phyloP scores from a whole-genome alignment of 2,888 invertebrate genomes.

The Perdita meconis region DNA sequence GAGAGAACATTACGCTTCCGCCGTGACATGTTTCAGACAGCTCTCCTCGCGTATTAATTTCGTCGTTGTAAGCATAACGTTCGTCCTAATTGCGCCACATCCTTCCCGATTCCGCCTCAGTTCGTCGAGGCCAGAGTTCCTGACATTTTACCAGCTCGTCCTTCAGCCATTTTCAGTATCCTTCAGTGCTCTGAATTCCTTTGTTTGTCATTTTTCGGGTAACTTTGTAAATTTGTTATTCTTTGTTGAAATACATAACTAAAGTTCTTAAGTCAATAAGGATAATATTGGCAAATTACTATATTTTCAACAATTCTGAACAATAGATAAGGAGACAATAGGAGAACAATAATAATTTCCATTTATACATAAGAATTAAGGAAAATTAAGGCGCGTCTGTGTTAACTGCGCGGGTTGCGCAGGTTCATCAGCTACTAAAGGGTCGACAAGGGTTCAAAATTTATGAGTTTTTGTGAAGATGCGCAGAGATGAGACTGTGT shows the following conservation, averaged over 20 bases:
- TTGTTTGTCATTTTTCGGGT: slow-evolving; percentile 11
- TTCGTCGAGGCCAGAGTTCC: slow-evolving; percentile 10
- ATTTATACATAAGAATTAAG: neutral
- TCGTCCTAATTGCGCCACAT: slow-evolving; percentile 17
- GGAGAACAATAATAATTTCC: neutral
- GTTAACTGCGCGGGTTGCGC: too few relatives aligned
- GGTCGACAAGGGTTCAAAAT: too few relatives aligned
- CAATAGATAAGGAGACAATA: neutral
- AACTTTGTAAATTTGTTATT: slow-evolving; percentile 23
- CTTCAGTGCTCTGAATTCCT: neutral
- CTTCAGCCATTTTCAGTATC: slow-evolving; percentile 3
- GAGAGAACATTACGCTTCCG: slow-evolving; percentile 5
- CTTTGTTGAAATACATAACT: too few relatives aligned
- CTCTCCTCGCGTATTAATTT: slow-evolving; percentile 69
- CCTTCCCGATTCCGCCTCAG: slow-evolving; percentile 16
- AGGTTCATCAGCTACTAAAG: too few relatives aligned
- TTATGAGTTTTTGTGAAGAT: too few relatives aligned
- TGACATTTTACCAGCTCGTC: slow-evolving; percentile 23
- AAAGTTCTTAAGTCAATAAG: neutral
- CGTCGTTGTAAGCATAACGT: slow-evolving; percentile 56
- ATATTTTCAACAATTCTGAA: neutral
- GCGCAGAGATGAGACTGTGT: too few relatives aligned
- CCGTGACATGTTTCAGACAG: slow-evolving; percentile 60
- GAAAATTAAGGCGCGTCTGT: too few relatives aligned
- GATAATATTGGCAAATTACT: neutral